Evolutionary conservation across 2,888 invertebrate genomes (phyloP), one percentile per base, ranked within the genome.

Genomic region (Chymomyza procnemis): DNA sequence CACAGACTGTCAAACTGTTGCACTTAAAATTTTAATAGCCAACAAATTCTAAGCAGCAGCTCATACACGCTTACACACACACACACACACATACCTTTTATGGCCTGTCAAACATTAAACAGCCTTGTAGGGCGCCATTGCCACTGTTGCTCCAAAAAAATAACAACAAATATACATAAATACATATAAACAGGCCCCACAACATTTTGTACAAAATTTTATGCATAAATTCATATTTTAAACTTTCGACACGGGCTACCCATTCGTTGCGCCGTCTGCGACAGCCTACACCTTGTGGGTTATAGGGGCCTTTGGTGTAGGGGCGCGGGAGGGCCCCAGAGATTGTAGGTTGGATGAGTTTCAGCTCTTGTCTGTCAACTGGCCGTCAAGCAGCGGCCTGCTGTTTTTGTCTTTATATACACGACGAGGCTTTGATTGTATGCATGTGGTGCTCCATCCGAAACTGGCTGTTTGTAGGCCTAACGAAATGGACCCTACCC

Each of bases 211-310:
- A 71, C 72, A 71, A 66, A 26, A 62, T 66, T 60, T 64, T 65
- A 73, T 78, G 78, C 78, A 85, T 80, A 78, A 78, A 68, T 74
- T 71, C 67, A 75, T 73, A 69, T 63, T 70, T 67, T 58, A 72
- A 72, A 71, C 67, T 71, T 72, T 66, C 34, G 34, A 41, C 34
- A 41, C 34, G 34, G 34, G 34, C 34, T 41, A 41, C 34, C 34
- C 34, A 41, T 41, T 41, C 34, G 34, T 5, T 41, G 34, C 34
- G 34, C 34, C 6, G 34, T 12, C 34, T 41, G 34, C 4, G 34
- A 5, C 34, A 12, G 34, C 70, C 71, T 77, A 70, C 68, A 76
- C 78, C 77, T 61, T 70, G 46, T 34, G 34, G 34, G 34, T 8
- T 41, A 12, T 12, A 41, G 34, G 34, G 34, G 34, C 34, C 34